Evolutionary conservation across 2,888 invertebrate species (phyloP).

Genomic region (Drosophila planitibia): DNA sequence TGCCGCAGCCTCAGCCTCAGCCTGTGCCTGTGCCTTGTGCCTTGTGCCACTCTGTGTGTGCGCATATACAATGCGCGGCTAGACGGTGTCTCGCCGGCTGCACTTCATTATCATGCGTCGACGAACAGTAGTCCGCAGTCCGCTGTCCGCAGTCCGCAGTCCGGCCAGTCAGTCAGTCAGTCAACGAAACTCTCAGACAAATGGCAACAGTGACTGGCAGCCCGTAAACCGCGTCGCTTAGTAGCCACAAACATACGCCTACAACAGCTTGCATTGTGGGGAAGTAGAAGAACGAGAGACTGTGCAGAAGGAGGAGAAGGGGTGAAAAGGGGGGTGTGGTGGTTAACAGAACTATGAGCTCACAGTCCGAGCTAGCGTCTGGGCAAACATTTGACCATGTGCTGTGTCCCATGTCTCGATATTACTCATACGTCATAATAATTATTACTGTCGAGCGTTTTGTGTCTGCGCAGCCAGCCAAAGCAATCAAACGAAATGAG

Average conservation of each 20-base stretch:
- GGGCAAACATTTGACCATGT: conserved; percentile 59
- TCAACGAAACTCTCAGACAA: conserved; percentile 27
- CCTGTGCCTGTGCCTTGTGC: conserved; percentile 16
- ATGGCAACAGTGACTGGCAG: conserved; percentile 39
- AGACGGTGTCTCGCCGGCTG: conserved; percentile 84
- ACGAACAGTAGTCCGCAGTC: conserved; percentile 63
- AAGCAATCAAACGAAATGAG: conserved; percentile 59
- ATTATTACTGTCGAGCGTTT: conserved; percentile 31
- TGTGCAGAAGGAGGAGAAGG: not conserved
- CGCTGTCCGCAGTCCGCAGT: conserved; percentile 36
- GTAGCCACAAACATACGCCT: conserved; percentile 60
- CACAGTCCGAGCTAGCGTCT: conserved; percentile 39
- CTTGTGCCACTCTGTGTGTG: conserved; percentile 41
- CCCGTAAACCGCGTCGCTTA: conserved; percentile 51
- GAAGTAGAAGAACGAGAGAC: conserved; percentile 11
- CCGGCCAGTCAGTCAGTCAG: conserved; percentile 46
- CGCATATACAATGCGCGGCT: conserved; percentile 77
- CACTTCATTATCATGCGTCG: conserved; percentile 82
- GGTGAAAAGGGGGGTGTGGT: not conserved
- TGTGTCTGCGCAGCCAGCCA: conserved; percentile 47
- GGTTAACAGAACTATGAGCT: conserved; percentile 21
- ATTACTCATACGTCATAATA: conserved; percentile 77
- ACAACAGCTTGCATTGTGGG: conserved; percentile 68
- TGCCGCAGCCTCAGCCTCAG: conserved; percentile 7
- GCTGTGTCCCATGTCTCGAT: conserved; percentile 42